phyloP scores from a whole-genome alignment of 2,888 invertebrate species.

The Dione juno region DNA sequence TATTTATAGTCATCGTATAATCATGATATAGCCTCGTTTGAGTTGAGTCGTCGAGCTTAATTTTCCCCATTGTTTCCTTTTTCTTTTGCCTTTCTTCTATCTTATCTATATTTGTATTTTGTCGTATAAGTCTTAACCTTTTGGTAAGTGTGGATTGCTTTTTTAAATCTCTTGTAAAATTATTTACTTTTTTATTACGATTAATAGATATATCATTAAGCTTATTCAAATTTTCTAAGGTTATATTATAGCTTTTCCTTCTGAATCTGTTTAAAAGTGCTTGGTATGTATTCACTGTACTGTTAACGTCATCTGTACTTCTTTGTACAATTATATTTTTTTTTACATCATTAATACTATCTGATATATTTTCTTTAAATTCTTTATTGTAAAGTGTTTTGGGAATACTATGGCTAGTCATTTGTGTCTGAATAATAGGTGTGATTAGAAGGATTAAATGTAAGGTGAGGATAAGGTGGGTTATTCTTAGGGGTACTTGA shows the following conservation, averaged over 20 bases:
- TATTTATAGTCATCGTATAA: conserved; percentile 72
- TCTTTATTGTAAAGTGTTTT: conserved; percentile 14
- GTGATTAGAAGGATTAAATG: conserved; percentile 54
- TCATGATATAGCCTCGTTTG: conserved; percentile 71
- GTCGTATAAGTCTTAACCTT: conserved; percentile 18
- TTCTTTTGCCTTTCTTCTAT: conserved; percentile 31
- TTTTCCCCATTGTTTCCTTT: conserved; percentile 66
- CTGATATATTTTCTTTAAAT: conserved; percentile 3
- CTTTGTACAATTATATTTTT: neutral
- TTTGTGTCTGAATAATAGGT: conserved; percentile 62
- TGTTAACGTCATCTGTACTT: conserved; percentile 18
- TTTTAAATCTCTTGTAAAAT: conserved; percentile 17
- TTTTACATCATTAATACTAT: neutral
- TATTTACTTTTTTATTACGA: conserved; percentile 17
- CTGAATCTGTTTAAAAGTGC: conserved; percentile 64
- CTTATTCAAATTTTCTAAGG: conserved; percentile 44
- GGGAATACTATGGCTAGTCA: conserved; percentile 49
- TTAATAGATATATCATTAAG: conserved; percentile 29
- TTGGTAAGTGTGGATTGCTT: conserved; percentile 7
- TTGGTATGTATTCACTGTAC: conserved; percentile 57
- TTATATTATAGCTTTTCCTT: conserved; percentile 58
- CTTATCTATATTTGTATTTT: conserved; percentile 25
- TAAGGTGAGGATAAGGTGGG: conserved; percentile 58
- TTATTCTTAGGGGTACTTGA: conserved; percentile 64
- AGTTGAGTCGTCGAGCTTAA: conserved; percentile 69